Percentiles rank a stretch among this genome's conserved stretches.
phyloP scores from a whole-genome alignment of 2,888 invertebrate genomes.

The Drosophila diplacantha region DNA sequence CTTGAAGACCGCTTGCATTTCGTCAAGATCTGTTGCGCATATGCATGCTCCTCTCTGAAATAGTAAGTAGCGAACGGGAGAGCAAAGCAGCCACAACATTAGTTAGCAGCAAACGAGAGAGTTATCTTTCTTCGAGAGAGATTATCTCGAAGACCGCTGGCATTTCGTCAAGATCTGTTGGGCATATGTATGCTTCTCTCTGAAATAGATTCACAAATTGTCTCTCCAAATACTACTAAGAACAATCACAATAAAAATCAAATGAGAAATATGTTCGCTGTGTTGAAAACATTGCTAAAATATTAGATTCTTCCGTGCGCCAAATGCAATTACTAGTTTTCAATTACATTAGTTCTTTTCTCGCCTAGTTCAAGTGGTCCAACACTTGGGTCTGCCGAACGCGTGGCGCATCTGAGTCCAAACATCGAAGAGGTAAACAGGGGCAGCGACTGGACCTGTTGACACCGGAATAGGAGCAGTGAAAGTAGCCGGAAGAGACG shows the following conservation, averaged over 20 bases:
- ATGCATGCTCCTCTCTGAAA: too few species aligned
- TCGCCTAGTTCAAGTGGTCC: not conserved
- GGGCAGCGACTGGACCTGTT: constrained; percentile 6
- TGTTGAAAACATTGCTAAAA: not conserved
- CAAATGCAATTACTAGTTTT: not conserved
- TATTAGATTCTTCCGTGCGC: not conserved
- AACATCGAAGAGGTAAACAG: constrained; percentile 1
- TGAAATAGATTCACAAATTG: too few species aligned
- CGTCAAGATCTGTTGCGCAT: not conserved
- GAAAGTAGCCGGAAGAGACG: constrained; percentile 6
- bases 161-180: not conserved
- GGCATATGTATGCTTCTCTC: too few species aligned
- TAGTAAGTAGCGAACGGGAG: too few species aligned
- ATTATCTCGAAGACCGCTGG: too few species aligned
- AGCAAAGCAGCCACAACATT: too few species aligned
- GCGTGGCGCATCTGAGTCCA: not conserved
- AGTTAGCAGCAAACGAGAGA: not conserved
- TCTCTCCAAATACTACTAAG: not conserved
- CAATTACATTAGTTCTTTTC: not conserved
- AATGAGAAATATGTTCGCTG: not conserved
- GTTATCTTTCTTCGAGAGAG: not conserved
- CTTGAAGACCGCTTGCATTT: too few species aligned
- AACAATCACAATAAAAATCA: not conserved
- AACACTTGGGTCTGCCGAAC: not conserved
- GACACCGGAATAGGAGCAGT: constrained; percentile 2